Percentiles rank a stretch among this genome's conserved stretches.
Evolutionary conservation across 2,888 invertebrate genomes (phyloP).

Genomic region (Scaptomyza parva): DNA sequence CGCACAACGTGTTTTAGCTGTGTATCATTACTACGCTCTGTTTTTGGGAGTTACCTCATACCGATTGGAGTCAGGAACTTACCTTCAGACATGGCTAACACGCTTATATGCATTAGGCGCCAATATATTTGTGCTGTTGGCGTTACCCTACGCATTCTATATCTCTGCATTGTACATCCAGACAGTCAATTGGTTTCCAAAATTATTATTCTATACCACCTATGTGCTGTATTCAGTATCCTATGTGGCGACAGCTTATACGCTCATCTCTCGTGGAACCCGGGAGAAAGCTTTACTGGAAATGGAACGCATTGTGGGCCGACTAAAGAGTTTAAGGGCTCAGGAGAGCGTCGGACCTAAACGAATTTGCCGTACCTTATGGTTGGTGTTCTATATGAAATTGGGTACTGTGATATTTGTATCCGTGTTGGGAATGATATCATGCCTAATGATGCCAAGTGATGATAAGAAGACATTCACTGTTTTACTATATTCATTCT

Average conservation of each 20-base stretch:
- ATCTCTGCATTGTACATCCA: background rate
- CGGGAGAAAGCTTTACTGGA: constrained; percentile 50
- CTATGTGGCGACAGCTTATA: constrained; percentile 34
- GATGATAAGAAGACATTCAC: rapidly evolving
- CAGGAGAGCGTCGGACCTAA: background rate
- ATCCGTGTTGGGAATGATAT: background rate
- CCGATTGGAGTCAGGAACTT: background rate
- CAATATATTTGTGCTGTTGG: constrained; percentile 19
- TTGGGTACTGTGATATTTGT: constrained; percentile 7
- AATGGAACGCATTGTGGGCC: constrained; percentile 21
- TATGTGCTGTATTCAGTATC: constrained; percentile 26
- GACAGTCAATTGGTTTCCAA: background rate
- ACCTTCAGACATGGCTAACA: constrained; percentile 18
- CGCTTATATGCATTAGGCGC: constrained; percentile 25
- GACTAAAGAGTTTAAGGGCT: background rate
- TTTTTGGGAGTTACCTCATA: constrained; percentile 52
- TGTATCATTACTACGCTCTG: constrained; percentile 39
- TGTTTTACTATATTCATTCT: background rate
- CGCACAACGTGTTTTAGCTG: constrained; percentile 10
- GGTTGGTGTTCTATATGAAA: constrained; percentile 25
- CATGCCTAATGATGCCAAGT: constrained; percentile 12
- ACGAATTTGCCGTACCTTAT: background rate
- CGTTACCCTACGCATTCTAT: constrained; percentile 20
- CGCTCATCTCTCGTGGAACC: constrained; percentile 35
- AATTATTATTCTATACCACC: background rate